Percentiles rank a stretch among this genome's conserved stretches.
These are phyloP conservation scores for Gyrodactylus bullatarudis DNA, from an alignment of 1,140 invertebrate genomes.

Conservation along the genomic window DNA sequence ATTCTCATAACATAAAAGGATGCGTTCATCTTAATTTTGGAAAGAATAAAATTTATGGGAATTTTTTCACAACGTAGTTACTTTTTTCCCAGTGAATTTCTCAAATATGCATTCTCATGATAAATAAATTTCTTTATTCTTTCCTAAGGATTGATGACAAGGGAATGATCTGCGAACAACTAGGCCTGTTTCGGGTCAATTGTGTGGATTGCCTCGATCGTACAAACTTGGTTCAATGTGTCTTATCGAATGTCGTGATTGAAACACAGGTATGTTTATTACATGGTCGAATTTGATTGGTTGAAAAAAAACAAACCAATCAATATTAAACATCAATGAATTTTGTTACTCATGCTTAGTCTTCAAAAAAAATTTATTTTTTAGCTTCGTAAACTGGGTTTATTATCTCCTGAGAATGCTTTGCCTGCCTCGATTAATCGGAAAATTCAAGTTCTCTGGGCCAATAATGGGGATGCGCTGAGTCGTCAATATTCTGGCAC, in stretches of 20 bases:
- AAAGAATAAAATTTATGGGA: too few relatives aligned
- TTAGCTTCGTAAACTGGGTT: constrained; percentile 2
- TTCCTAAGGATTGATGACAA: constrained; percentile 37
- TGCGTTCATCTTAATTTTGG: too few relatives aligned
- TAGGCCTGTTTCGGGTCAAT: constrained; percentile 59
- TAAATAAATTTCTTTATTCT: too few relatives aligned
- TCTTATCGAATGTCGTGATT: constrained; percentile 1
- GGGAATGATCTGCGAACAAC: constrained; percentile 57
- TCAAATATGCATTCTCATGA: too few relatives aligned
- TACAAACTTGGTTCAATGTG: constrained; percentile 73
- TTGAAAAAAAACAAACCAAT: too few relatives aligned
- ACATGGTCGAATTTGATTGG: too few relatives aligned
- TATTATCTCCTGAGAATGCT: constrained; percentile 4
- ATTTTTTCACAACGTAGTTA: too few relatives aligned
- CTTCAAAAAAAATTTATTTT: too few relatives aligned
- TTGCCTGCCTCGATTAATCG: not conserved
- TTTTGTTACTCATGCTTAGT: too few relatives aligned
- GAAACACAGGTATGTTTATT: constrained; percentile 5
- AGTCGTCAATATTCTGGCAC: constrained; percentile 83
- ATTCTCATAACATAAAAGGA: too few relatives aligned
- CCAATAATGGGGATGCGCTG: constrained; percentile 75
- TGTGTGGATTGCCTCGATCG: constrained; percentile 84
- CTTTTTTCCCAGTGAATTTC: too few relatives aligned
- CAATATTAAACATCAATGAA: too few relatives aligned
- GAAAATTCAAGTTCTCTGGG: constrained; percentile 33